Percentiles rank a stretch among this genome's conserved stretches.
Evolutionary conservation across 2,113 vertebrate species (phyloP).

Genomic region (Tupaia chinensis): DNA sequence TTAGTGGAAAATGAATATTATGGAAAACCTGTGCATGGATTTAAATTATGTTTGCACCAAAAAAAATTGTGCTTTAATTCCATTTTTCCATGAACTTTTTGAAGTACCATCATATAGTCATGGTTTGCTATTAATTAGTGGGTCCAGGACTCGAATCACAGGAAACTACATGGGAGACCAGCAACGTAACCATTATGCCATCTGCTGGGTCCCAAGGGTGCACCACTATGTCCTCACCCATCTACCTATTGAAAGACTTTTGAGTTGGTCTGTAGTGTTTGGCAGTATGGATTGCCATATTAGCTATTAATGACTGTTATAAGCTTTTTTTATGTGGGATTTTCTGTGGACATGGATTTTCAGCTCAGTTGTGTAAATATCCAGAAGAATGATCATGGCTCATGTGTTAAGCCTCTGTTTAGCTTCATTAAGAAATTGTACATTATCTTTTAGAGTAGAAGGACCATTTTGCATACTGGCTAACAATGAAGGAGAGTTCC

Average conservation of each 20-base stretch:
- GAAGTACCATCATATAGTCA: no score
- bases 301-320: background rate
- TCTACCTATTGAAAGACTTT: background rate
- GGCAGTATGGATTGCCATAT: background rate
- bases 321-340: background rate
- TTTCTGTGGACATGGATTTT: background rate
- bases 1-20: no score
- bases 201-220: no score
- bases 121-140: no score
- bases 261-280: background rate
- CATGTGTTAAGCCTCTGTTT: background rate
- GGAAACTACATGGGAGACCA: no score
- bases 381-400: background rate
- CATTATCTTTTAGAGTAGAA: background rate
- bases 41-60: no score
- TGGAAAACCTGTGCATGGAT: no score
- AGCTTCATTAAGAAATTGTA: background rate
- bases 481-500: background rate
- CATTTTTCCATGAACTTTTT: no score
- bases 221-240: background rate
- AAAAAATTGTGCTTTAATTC: no score
- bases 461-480: background rate
- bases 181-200: no score
- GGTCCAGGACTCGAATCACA: no score
- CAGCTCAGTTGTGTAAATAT: background rate